These are phyloP conservation scores for Oopsacas minuta DNA, from an alignment of 37 sponge, comb jelly and placozoan genomes.

Conservation along the genomic window DNA sequence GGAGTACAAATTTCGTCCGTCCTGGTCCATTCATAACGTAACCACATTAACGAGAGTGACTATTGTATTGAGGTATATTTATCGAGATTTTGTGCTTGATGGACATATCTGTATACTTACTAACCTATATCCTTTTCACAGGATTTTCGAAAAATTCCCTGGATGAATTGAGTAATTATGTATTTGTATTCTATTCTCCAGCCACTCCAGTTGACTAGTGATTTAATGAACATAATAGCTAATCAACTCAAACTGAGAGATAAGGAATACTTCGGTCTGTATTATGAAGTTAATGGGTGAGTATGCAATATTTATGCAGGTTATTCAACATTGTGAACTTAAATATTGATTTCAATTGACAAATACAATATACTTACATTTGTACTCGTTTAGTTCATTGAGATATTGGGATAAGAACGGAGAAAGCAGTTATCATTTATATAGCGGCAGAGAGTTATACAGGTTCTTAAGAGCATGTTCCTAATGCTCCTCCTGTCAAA, in stretches of 20 bases:
- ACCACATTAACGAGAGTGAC: not conserved
- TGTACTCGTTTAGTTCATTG: too few species aligned
- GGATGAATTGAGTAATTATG: too few species aligned
- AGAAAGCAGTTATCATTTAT: too few species aligned
- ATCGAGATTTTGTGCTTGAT: not conserved
- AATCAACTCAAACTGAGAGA: not conserved
- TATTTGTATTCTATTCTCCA: not conserved
- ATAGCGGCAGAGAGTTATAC: too few species aligned
- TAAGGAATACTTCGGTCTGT: not conserved
- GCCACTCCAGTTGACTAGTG: not conserved
- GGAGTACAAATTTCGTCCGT: not conserved
- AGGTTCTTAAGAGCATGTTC: too few species aligned
- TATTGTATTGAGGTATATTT: not conserved
- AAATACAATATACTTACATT: too few species aligned
- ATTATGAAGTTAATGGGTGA: conserved; percentile 1
- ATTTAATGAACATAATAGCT: not conserved
- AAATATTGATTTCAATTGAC: too few species aligned
- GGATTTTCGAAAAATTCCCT: too few species aligned
- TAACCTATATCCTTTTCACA: not conserved
- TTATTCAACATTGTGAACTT: too few species aligned
- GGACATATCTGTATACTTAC: not conserved
- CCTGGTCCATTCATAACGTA: not conserved
- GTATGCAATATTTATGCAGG: not conserved
- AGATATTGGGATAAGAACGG: too few species aligned
- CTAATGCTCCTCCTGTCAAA: too few species aligned